Conservation (phyloP, 2,113 vertebrate genomes). For the Ondatra zibethicus region DNA sequence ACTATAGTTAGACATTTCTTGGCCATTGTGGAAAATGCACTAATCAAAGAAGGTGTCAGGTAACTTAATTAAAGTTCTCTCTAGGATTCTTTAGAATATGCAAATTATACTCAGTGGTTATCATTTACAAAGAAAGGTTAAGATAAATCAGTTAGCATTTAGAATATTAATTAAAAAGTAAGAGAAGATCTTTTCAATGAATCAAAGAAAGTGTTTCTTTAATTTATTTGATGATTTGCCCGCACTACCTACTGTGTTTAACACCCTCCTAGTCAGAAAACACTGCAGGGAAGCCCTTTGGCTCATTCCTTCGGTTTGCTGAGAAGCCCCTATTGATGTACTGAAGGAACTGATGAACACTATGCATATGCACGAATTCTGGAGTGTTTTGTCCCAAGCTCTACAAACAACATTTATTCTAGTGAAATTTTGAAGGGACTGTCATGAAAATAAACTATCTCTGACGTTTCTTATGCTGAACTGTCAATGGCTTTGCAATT, state of each 20-base stretch:
- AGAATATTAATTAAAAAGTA: slow-evolving; percentile 56
- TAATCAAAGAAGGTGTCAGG: slow-evolving; percentile 56
- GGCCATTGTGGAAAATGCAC: slow-evolving; percentile 47
- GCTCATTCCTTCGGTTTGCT: background rate
- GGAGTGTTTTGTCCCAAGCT: slow-evolving; percentile 25
- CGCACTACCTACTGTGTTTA: background rate
- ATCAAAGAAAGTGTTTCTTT: slow-evolving; percentile 43
- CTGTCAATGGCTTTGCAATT: slow-evolving; percentile 56
- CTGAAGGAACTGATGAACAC: slow-evolving; percentile 1
- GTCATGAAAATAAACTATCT: slow-evolving; percentile 67
- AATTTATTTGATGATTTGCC: slow-evolving; percentile 26
- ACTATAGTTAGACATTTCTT: slow-evolving; percentile 30
- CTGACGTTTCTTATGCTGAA: slow-evolving; percentile 60
- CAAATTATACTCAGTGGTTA: slow-evolving; percentile 52
- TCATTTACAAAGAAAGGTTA: slow-evolving; percentile 65
- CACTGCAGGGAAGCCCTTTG: background rate
- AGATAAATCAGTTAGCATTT: slow-evolving; percentile 54
- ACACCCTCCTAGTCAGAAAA: background rate
- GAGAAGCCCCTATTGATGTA: background rate
- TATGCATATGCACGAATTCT: background rate
- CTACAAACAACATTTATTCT: slow-evolving; percentile 29
- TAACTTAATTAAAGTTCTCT: slow-evolving; percentile 54
- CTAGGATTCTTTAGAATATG: slow-evolving; percentile 50
- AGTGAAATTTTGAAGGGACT: slow-evolving; percentile 54
- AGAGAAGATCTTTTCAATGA: slow-evolving; percentile 35